phyloP scores from a whole-genome alignment of 2,797 vertebrate species.

The Antrozous pallidus region DNA sequence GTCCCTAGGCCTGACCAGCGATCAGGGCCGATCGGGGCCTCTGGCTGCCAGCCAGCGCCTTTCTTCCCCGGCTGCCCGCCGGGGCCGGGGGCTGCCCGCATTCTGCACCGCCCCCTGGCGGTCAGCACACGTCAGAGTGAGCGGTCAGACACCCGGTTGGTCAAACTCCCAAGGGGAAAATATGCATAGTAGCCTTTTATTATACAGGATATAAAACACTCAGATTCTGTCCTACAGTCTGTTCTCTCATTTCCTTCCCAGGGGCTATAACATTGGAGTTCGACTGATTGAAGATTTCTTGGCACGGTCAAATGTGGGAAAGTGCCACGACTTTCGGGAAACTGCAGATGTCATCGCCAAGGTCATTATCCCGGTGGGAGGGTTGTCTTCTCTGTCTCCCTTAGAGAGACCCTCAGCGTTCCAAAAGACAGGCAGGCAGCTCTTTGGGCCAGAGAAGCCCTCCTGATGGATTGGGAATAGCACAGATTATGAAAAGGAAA shows the following conservation, averaged over 20 bases:
- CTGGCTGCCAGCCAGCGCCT: too few species aligned
- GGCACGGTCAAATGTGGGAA: conserved; percentile 95
- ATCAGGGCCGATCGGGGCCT: too few species aligned
- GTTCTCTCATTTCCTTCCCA: conserved; percentile 75
- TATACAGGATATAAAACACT: background rate
- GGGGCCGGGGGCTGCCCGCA: too few species aligned
- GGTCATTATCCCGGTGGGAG: conserved; percentile 82
- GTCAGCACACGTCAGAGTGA: too few species aligned
- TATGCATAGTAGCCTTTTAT: too few species aligned
- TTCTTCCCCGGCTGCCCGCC: too few species aligned
- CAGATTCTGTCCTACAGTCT: background rate
- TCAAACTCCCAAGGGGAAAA: too few species aligned
- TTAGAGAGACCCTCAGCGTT: background rate
- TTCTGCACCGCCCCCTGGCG: too few species aligned
- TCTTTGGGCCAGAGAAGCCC: background rate
- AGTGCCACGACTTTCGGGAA: conserved; percentile 99
- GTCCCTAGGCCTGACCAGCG: too few species aligned
- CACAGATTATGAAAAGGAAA: background rate
- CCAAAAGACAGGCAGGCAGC: background rate
- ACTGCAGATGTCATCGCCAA: conserved; percentile 99
- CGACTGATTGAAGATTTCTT: conserved; percentile 98
- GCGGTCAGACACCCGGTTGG: too few species aligned
- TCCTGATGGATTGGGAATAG: conserved; percentile 4
- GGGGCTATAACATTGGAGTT: conserved; percentile 99
- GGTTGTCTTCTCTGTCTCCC: background rate